Evolutionary conservation across 2,113 vertebrate species (phyloP), one percentile per base, ranked within the genome.

Genomic region (Gallinago jamesoni): DNA sequence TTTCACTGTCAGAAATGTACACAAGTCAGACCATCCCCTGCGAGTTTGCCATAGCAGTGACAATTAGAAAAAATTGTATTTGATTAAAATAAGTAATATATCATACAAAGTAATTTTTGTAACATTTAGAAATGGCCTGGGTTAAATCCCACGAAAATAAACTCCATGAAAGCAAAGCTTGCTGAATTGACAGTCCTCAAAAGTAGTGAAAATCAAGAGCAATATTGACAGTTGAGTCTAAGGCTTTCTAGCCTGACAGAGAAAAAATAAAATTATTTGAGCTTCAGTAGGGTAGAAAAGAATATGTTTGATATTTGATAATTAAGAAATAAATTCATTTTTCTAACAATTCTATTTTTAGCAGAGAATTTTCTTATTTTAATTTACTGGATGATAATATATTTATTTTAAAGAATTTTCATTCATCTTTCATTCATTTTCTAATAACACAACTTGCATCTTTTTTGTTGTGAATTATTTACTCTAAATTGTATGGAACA

Each of bases 1-100:
- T 98, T 98, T 99, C 98, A 98, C 99, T 99, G 99, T 99, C 99
- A 99, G 98, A 98, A 98, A 98, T 90, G 95, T 98, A 98, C 98
- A 98, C 98, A 98, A 99, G 99, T 99, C 99, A 98, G 98, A 98
- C 98, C 98, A 97, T 99, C 98, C 99, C 99, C 96, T 97, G 97
- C 12, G 98, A 98, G 97, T 98, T 98, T 98, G 97, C 97, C 91
- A 91, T 97, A 95, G 79, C 93, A 37, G 96, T 98, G 98, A 98
- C 98, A 98, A 98, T 98, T 97, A 98, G 97, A 88, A 97, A 98
- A 98, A 97, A 98, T 5, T 67, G 96, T 96, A 89, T 98, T 98
- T 97, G 98, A 98, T 98, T 97, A 97, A 98, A 98, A 97, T 97
- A 97, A 98, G 98, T 97, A 95, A 97, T 96, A 97, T 87, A 97